Evolutionary conservation across 2,113 vertebrate genomes (phyloP).

Genomic region (Saccopteryx leptura): DNA sequence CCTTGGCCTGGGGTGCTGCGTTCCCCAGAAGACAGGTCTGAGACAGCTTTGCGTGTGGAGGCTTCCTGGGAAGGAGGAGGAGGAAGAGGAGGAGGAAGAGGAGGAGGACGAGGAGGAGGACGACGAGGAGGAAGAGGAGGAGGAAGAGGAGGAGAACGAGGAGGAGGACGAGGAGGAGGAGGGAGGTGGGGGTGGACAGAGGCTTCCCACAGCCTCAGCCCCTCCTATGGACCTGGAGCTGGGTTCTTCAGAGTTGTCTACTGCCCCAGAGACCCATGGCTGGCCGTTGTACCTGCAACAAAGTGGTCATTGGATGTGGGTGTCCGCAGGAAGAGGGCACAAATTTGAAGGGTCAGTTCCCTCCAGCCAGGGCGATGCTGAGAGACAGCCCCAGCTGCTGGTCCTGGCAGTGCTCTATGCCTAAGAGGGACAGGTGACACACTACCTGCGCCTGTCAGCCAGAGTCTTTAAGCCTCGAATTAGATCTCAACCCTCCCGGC

Average conservation of each 20-base stretch:
- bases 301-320: too few relatives aligned
- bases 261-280: background rate
- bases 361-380: background rate
- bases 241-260: background rate
- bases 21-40: background rate
- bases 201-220: background rate
- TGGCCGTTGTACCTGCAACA: background rate
- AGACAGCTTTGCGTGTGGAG: background rate
- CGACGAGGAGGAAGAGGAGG: too few relatives aligned
- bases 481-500: background rate
- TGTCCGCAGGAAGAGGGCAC: background rate
- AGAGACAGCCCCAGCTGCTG: background rate
- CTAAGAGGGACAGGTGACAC: background rate
- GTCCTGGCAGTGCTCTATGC: background rate
- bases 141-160: background rate
- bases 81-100: background rate
- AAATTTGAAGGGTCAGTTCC: background rate
- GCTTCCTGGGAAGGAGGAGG: background rate
- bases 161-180: background rate
- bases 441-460: fast-evolving
- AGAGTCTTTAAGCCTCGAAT: background rate
- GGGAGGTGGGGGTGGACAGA: too few relatives aligned
- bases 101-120: background rate
- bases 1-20: background rate
- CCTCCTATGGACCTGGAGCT: fast-evolving